Base-by-base conservation (phyloP, 2,888 invertebrate genomes). In the Belgica antarctica region DNA sequence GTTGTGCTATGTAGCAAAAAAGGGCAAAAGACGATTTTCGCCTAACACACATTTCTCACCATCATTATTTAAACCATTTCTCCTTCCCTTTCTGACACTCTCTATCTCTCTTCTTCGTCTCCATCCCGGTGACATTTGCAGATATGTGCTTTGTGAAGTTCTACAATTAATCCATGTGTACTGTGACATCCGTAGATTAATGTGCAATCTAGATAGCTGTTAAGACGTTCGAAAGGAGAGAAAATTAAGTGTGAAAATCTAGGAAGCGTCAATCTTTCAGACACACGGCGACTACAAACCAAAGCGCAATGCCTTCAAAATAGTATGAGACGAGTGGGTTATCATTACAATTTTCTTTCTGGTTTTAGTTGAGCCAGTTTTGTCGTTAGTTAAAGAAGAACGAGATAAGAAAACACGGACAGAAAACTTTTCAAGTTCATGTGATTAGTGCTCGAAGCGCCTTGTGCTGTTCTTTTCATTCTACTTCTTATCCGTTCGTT, bases 121-220 rank as follows among this genome's bases (percentile, higher is more conserved):
- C 15, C n/a, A 41, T 41, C 19, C n/a, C 17, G 34, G 34, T 31
- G 46, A 46, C 8, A n/a, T 22, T n/a, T 52, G 52, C 52, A 52
- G 52, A 52, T 19, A n/a, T 52, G 52, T n/a, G 31, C 31, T 31
- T 41, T n/a, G 41, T 41, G 41, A 41, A 41, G 19, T 52, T 52
- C n/a, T 52, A 22, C 52, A 52, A 52, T 52, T 52, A 52, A 19
- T 22, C 52, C 52, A 12, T 12, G 34, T 31, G 34, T 31, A 31
- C 34, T 31, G 52, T 52, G 52, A 52, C 52, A 52, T 22, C 52
- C 34, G 52, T 52, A 52, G 52, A 52, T 52, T 19, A 52, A 17
- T 52, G 52, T 52, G 52, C 4, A 52, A 41, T 41, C 52, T 52
- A 41, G 46, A 46, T 46, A 46, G 52, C n/a, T 52, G 17, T 52